Evolutionary conservation across 2,113 vertebrate species (phyloP).

Genomic region (Anoura caudifer): DNA sequence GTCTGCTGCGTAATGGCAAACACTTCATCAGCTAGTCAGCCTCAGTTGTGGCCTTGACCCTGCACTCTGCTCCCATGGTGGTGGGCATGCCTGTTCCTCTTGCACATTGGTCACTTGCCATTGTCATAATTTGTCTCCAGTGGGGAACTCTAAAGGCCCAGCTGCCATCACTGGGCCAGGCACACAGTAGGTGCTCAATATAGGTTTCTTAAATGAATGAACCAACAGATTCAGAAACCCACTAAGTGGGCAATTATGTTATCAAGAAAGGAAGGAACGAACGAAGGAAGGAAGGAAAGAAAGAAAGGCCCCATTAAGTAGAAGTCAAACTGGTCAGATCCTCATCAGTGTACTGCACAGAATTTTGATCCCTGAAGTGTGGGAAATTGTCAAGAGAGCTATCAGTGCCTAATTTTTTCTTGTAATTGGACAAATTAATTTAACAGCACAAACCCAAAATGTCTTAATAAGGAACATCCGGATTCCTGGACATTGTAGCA

Average conservation of each 20-base stretch:
- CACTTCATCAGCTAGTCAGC: background rate
- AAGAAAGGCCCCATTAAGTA: background rate
- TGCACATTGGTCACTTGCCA: background rate
- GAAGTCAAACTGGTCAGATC: background rate
- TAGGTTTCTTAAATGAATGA: background rate
- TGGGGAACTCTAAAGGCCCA: background rate
- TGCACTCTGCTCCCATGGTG: background rate
- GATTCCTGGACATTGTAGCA: background rate
- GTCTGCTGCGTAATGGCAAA: background rate
- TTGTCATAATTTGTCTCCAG: background rate
- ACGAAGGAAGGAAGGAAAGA: rapidly evolving
- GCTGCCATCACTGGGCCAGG: background rate
- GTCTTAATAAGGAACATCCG: constrained; percentile 26
- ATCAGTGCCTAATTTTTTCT: background rate
- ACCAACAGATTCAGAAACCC: background rate
- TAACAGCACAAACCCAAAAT: background rate
- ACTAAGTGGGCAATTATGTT: background rate
- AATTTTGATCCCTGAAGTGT: background rate
- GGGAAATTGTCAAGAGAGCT: background rate
- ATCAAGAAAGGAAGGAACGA: too few relatives aligned
- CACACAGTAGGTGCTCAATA: background rate
- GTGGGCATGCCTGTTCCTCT: background rate
- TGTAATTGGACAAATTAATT: constrained; percentile 33
- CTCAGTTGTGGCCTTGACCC: background rate
- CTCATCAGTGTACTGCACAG: background rate